These are phyloP conservation scores for Bombus huntii DNA, from an alignment of 1,140 invertebrate genomes.

Conservation along the genomic window DNA sequence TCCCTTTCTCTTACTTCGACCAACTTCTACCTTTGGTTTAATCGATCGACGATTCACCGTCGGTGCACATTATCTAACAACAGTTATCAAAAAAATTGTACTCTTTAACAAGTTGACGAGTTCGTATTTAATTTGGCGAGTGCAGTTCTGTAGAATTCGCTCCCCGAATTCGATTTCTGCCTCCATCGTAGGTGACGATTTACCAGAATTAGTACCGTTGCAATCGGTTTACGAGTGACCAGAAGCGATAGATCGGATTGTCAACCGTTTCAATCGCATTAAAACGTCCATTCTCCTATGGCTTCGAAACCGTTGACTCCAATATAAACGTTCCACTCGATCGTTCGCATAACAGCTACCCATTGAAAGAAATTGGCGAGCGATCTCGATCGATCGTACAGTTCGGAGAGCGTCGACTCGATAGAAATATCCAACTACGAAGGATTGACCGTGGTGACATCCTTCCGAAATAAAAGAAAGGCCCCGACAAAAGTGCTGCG, in stretches of 20 bases:
- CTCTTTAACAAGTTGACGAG: neutral
- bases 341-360: neutral
- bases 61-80: constrained; percentile 54
- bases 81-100: constrained; percentile 45
- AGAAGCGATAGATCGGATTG: neutral
- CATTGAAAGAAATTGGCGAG: neutral
- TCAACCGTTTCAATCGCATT: neutral
- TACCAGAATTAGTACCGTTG: constrained; percentile 40
- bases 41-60: constrained; percentile 16
- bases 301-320: neutral
- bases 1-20: neutral
- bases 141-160: neutral
- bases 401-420: neutral
- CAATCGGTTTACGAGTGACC: neutral
- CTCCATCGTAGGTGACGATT: constrained; percentile 40
- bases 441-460: constrained; percentile 12
- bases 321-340: neutral
- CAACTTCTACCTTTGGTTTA: neutral
- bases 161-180: neutral
- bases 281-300: neutral
- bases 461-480: constrained; percentile 18
- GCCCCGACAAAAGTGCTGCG: neutral
- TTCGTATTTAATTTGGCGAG: neutral
- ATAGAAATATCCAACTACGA: constrained; percentile 32
- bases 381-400: neutral